Conservation (phyloP, 2,113 vertebrate genomes). For the Pelobates fuscus region DNA sequence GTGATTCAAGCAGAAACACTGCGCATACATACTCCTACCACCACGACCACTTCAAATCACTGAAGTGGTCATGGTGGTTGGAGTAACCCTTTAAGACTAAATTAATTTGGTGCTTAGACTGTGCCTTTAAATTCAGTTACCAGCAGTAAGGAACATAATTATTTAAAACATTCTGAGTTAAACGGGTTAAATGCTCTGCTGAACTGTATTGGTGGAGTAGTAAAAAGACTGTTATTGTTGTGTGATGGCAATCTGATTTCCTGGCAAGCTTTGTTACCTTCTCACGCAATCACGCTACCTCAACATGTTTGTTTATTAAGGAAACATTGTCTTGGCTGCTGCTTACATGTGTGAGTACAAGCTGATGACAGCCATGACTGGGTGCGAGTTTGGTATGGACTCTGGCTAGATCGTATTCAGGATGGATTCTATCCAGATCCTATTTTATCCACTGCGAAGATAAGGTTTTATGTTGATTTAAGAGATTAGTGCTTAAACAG, state of each 20-base stretch:
- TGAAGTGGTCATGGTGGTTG: no score
- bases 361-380: not conserved
- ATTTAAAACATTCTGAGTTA: not conserved
- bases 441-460: not conserved
- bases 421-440: conserved; percentile 15
- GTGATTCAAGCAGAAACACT: no score
- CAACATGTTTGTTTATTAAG: conserved; percentile 8
- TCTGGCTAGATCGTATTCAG: not conserved
- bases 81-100: no score
- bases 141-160: no score
- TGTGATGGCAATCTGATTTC: conserved; percentile 22
- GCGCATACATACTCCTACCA: no score
- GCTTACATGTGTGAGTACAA: conserved; percentile 16
- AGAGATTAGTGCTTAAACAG: not conserved
- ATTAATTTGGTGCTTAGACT: no score
- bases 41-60: no score
- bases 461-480: not conserved
- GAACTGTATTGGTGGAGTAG: not conserved
- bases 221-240: not conserved
- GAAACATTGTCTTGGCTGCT: conserved; percentile 21
- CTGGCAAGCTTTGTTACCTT: conserved; percentile 27
- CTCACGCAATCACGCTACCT: conserved; percentile 35
- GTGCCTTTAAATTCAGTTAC: no score
- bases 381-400: not conserved
- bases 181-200: not conserved